These are phyloP conservation scores for Rhagologus leucostigma DNA, from an alignment of 2,113 vertebrate genomes.

Conservation along the genomic window DNA sequence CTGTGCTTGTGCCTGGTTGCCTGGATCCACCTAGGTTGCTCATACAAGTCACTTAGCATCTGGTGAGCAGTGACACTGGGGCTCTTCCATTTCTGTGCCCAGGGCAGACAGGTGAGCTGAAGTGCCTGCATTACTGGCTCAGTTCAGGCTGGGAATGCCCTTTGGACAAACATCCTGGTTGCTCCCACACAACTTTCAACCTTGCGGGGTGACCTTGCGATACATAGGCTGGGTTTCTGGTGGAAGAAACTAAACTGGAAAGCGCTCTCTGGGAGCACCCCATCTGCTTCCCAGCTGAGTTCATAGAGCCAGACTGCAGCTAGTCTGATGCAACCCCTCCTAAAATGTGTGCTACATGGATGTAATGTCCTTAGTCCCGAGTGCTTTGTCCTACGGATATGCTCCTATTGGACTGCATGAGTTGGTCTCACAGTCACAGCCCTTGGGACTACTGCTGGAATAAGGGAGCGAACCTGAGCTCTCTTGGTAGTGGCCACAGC, in stretches of 20 bases:
- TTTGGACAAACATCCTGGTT: neutral
- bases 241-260: neutral
- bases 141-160: neutral
- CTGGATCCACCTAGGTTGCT: neutral
- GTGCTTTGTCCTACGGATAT: neutral
- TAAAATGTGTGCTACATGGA: neutral
- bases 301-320: neutral
- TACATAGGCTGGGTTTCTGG: neutral
- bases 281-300: neutral
- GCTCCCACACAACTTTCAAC: neutral
- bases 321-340: neutral
- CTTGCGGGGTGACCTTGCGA: neutral
- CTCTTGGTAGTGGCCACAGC: neutral
- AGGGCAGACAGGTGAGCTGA: neutral
- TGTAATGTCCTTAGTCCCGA: fast-evolving
- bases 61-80: neutral
- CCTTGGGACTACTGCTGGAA: neutral
- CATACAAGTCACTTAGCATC: neutral
- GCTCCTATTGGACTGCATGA: neutral
- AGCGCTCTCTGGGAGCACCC: neutral
- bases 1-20: neutral
- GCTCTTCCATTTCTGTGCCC: neutral
- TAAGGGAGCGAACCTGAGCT: neutral
- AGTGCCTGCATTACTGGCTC: neutral
- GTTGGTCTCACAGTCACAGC: neutral